Base-by-base conservation (phyloP, 2,888 invertebrate genomes). In the Salticus scenicus region DNA sequence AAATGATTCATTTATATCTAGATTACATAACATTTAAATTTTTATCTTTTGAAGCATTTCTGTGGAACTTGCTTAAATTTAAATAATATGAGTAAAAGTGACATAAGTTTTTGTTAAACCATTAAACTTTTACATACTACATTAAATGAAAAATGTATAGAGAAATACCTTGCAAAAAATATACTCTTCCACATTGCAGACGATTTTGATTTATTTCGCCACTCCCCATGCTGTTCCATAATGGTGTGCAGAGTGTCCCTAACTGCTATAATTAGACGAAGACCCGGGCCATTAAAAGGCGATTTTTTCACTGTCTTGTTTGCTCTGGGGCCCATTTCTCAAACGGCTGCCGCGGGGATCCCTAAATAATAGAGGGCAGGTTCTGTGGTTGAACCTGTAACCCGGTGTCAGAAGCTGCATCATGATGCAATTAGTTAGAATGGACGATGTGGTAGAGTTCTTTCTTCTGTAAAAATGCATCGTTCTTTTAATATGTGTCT, bases 261-360 rank as follows among this genome's bases (percentile, higher is more conserved):
- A 69, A 75, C 31, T 63, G 47, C 69, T 74, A 47, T 83, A 76
- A 83, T 83, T 83, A 83, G 76, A 72, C 70, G 33, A 33, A 64
- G 37, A 47, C 30, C 74, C 42, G 47, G 42, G 51, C 76, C 82
- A 83, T 76, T 83, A 76, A 66, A 71, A 66, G 66, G 67, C 76
- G 63, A 75, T 76, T 72, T 83, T 70, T 82, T 70, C 47, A 20
- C 71, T 57, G 73, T 63, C 73, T 74, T 81, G 81, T 81, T 81
- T 81, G 82, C 82, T 76, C 72, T 72, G 72, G 71, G 76, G 30
- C 42, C 76, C 76, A 72, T 83, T 66, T 30, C 10, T 31, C 47
- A 57, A 57, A 57, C 24, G 57, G 57, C 57, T 24, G 57, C 57
- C 57, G 37, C 31, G 24, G 72, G 71, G 70, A 42, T 70, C 30